A percentile compares a stretch with the other conserved stretches of the same genome.
phyloP scores from a whole-genome alignment of 2,888 invertebrate genomes.

The Carabus problematicus region DNA sequence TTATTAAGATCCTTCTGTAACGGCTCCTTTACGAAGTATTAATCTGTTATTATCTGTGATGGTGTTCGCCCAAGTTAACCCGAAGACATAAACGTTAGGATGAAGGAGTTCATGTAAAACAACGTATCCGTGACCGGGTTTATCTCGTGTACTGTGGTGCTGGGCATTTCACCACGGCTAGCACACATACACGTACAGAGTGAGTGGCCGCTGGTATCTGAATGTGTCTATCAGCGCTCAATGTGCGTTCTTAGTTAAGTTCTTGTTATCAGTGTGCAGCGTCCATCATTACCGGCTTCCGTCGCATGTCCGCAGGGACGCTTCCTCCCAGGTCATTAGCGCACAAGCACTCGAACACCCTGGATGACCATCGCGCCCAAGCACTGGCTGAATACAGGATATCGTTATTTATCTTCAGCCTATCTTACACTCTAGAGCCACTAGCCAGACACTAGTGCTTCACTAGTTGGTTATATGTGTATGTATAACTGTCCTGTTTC shows the following conservation, averaged over 20 bases:
- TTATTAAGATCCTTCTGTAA: no score
- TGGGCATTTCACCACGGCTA: conserved; percentile 8
- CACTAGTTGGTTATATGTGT: neutral
- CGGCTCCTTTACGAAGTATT: no score
- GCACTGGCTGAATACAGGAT: conserved; percentile 51
- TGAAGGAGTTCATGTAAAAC: no score
- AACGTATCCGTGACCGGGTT: conserved; percentile 57
- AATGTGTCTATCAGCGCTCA: conserved; percentile 40
- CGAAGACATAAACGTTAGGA: no score
- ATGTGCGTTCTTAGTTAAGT: conserved; percentile 43
- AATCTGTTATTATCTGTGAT: no score
- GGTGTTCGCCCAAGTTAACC: no score
- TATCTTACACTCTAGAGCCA: conserved; percentile 49
- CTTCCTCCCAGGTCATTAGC: conserved; percentile 42
- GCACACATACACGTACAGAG: neutral
- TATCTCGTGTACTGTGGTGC: conserved; percentile 45
- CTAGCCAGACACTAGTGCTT: neutral
- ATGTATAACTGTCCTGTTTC: neutral
- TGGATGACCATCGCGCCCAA: conserved; percentile 45
- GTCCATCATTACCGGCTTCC: conserved; percentile 43
- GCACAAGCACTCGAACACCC: conserved; percentile 32
- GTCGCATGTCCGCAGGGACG: conserved; percentile 40
- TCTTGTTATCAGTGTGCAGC: conserved; percentile 42
- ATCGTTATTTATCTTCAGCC: conserved; percentile 61
- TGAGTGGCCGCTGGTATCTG: conserved; percentile 19